Conservation (phyloP, 2,888 invertebrate genomes). For the Hyppa rectilinea region DNA sequence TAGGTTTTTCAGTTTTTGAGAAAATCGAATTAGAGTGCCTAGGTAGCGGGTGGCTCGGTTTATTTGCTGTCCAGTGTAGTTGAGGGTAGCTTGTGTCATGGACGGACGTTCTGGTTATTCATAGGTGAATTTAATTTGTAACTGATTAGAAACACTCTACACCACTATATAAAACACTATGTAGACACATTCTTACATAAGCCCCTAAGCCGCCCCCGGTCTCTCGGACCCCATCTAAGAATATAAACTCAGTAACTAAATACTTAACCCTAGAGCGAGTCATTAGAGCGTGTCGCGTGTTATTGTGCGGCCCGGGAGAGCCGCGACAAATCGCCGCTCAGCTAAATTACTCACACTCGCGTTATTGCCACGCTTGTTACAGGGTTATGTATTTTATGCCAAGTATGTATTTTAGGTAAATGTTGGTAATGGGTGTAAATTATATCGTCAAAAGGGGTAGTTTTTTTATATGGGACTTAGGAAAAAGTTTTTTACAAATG, state of each 20-base stretch:
- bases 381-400: constrained; percentile 43
- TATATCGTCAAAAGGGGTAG: neutral
- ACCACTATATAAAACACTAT: constrained; percentile 7
- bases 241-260: constrained; percentile 44
- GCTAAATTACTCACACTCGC: constrained; percentile 56
- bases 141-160: neutral
- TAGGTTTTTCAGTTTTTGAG: too few species aligned
- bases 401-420: constrained; percentile 42
- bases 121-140: neutral
- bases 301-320: constrained; percentile 51
- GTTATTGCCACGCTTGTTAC: constrained; percentile 53
- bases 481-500: too few species aligned
- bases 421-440: constrained; percentile 14
- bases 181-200: constrained; percentile 5
- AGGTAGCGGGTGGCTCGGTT: too few species aligned
- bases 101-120: neutral
- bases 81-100: too few species aligned
- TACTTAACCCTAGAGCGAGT: constrained; percentile 61
- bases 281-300: constrained; percentile 61
- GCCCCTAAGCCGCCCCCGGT: constrained; percentile 10
- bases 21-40: too few species aligned
- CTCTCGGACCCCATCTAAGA: constrained; percentile 43
- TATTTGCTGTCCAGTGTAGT: too few species aligned
- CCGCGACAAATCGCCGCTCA: constrained; percentile 62
- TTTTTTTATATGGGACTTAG: too few species aligned